phyloP scores from a whole-genome alignment of 2,797 vertebrate species.

The Sylvilagus floridanus region DNA sequence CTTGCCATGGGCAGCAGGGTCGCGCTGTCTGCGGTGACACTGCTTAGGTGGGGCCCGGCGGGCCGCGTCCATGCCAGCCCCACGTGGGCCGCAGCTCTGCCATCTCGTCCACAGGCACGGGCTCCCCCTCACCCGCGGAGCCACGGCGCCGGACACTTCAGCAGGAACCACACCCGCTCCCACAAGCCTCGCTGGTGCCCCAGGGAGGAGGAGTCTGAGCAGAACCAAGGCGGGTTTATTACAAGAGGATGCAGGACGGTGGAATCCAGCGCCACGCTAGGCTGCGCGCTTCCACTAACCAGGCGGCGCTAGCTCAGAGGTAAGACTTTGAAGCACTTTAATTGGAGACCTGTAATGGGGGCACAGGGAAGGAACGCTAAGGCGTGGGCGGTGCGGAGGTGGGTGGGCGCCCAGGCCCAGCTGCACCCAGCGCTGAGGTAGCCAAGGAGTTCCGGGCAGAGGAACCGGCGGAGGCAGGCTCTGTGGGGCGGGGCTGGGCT shows the following conservation, averaged over 20 bases:
- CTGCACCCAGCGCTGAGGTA: neutral
- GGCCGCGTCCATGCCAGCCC: no score
- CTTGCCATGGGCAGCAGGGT: no score
- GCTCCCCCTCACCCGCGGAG: no score
- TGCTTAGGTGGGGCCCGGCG: no score
- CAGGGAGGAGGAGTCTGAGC: neutral
- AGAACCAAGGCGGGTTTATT: constrained; percentile 72
- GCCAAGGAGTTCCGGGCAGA: neutral
- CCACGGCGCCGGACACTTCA: neutral
- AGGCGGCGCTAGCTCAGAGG: neutral
- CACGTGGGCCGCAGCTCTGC: no score
- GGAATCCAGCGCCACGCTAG: neutral
- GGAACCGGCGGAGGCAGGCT: neutral
- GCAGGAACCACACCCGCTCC: neutral
- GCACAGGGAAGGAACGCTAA: neutral
- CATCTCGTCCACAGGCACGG: no score
- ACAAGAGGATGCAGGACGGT: neutral
- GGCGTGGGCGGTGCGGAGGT: neutral
- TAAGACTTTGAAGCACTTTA: constrained; percentile 22
- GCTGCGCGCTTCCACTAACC: neutral
- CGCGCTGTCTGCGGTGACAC: no score
- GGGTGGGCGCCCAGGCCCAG: neutral
- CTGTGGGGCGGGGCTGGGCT: accelerated
- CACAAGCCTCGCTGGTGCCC: neutral
- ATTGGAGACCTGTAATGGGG: neutral